Conservation (phyloP, 2,113 vertebrate species). For the Ancistrus triradiatus region DNA sequence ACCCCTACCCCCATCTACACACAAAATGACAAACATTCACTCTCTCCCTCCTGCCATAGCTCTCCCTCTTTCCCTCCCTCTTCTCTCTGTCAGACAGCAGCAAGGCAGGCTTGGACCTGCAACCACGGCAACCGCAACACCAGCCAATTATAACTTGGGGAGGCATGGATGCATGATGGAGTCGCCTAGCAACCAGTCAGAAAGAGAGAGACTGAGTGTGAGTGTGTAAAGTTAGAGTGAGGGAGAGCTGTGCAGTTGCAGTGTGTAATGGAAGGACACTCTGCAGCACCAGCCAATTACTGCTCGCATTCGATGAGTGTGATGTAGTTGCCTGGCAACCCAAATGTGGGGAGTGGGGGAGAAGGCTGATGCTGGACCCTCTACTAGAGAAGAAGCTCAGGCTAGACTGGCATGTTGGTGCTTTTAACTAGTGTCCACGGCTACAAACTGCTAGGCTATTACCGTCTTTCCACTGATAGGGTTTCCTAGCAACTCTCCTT, state of each 20-base stretch:
- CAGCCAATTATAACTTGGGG: slow-evolving; percentile 77
- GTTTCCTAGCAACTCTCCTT: slow-evolving; percentile 62
- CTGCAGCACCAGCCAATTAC: slow-evolving; percentile 87
- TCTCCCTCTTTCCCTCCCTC: slow-evolving; percentile 61
- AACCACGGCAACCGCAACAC: slow-evolving; percentile 68
- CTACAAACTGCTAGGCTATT: slow-evolving; percentile 58
- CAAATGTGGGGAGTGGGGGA: slow-evolving; percentile 23
- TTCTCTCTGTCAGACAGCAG: slow-evolving; percentile 56
- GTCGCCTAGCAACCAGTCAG: slow-evolving; percentile 87
- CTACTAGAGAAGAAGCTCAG: slow-evolving; percentile 5
- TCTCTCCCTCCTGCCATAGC: slow-evolving; percentile 32
- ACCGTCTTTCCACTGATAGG: slow-evolving; percentile 52
- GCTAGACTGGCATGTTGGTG: slow-evolving; percentile 13
- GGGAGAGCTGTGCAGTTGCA: slow-evolving; percentile 27
- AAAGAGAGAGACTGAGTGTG: slow-evolving; percentile 29
- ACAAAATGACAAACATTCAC: slow-evolving; percentile 37
- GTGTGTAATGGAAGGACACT: slow-evolving; percentile 59
- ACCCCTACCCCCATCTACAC: slow-evolving; percentile 40
- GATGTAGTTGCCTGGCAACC: slow-evolving; percentile 94
- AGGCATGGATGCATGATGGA: slow-evolving; percentile 72
- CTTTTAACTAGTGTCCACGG: slow-evolving; percentile 22
- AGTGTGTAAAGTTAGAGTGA: slow-evolving; percentile 16
- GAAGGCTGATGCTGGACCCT: slow-evolving; percentile 23
- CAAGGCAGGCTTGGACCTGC: slow-evolving; percentile 74
- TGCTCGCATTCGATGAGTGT: slow-evolving; percentile 70